A percentile compares a stretch with the other conserved stretches of the same genome.
These are phyloP conservation scores for Hyppa rectilinea DNA, from an alignment of 2,888 invertebrate species.

Conservation along the genomic window DNA sequence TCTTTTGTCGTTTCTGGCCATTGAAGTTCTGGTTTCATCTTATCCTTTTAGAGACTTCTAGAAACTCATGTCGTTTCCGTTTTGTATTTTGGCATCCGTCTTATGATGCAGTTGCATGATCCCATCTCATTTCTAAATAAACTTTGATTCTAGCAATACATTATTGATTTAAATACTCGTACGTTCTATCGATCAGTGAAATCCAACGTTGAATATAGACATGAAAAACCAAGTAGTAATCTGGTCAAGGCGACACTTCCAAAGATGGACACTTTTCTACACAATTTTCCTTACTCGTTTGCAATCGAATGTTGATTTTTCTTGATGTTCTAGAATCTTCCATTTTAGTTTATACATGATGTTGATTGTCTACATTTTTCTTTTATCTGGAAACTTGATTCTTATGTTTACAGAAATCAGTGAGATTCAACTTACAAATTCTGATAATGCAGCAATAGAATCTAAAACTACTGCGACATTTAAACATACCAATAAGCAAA, in stretches of 20 bases:
- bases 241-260: slow-evolving; percentile 51
- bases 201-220: slow-evolving; percentile 52
- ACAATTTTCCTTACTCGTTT: slow-evolving; percentile 55
- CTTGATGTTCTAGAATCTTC: slow-evolving; percentile 18
- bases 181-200: slow-evolving; percentile 51
- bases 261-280: slow-evolving; percentile 63
- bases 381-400: background rate
- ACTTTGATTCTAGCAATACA: background rate
- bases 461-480: background rate
- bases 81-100: background rate
- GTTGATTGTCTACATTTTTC: background rate
- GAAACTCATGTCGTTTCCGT: background rate
- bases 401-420: background rate
- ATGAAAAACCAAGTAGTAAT: slow-evolving; percentile 51
- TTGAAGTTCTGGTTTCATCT: background rate
- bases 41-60: background rate
- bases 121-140: background rate
- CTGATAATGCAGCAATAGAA: background rate
- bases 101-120: background rate
- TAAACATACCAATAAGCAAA: slow-evolving; percentile 7
- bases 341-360: background rate
- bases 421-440: background rate
- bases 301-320: slow-evolving; percentile 26
- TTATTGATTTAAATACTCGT: slow-evolving; percentile 34
- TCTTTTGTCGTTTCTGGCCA: background rate